Evolutionary conservation across 2,113 vertebrate species (phyloP).

Genomic region (Felis catus): DNA sequence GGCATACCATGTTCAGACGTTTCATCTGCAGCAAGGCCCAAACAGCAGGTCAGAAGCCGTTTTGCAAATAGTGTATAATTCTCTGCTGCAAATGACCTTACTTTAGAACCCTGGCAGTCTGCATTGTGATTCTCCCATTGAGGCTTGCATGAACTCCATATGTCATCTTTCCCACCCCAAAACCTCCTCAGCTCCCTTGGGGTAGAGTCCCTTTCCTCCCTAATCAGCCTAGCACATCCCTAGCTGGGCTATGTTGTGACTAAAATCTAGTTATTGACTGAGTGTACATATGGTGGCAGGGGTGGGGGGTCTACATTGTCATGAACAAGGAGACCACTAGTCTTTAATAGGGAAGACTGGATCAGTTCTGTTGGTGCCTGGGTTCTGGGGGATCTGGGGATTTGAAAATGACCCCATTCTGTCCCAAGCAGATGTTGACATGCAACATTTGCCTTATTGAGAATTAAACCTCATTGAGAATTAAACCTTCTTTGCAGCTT

Average conservation of each 20-base stretch:
- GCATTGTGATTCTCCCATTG: background rate
- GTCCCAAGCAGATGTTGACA: background rate
- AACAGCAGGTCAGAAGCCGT: background rate
- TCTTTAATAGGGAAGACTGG: background rate
- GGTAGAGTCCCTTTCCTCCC: background rate
- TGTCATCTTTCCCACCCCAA: background rate
- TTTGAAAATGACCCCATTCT: background rate
- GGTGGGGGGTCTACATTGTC: background rate
- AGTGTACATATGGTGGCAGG: background rate
- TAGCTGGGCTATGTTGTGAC: background rate
- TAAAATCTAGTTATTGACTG: background rate
- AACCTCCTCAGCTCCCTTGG: background rate
- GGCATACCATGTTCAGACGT: background rate
- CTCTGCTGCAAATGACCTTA: background rate
- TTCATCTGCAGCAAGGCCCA: background rate
- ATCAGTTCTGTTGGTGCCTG: background rate
- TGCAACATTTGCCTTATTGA: too few relatives aligned
- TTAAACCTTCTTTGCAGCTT: background rate
- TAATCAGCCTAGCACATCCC: background rate
- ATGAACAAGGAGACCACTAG: background rate
- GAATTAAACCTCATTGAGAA: background rate
- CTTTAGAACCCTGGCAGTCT: background rate
- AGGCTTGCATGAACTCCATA: background rate
- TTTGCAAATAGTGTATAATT: background rate
- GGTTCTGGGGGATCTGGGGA: background rate